These are phyloP conservation scores for Chlorodrepanis virens DNA, from an alignment of 2,113 vertebrate genomes.

Conservation along the genomic window DNA sequence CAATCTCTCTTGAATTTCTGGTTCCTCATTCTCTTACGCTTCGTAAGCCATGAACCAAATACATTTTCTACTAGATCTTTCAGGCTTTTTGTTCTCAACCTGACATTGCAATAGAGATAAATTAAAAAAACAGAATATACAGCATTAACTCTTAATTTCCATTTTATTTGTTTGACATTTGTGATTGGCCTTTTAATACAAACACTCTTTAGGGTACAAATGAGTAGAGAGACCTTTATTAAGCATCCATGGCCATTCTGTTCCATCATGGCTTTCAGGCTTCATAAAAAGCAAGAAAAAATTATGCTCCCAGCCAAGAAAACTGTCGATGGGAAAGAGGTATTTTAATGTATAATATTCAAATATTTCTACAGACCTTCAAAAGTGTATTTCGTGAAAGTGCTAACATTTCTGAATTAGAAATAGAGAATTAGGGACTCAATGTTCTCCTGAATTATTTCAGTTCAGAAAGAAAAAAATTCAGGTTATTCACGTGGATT, in stretches of 20 bases:
- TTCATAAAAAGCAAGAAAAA: not conserved
- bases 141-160: not conserved
- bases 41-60: not conserved
- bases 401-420: not conserved
- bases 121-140: not conserved
- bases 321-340: not conserved
- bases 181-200: not conserved
- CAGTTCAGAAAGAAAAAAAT: conserved; percentile 43
- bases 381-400: not conserved
- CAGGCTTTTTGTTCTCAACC: not conserved
- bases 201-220: not conserved
- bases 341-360: not conserved
- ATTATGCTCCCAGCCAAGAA: not conserved
- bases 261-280: not conserved
- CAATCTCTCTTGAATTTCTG: not conserved
- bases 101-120: not conserved
- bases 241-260: not conserved
- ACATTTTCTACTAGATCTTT: not conserved
- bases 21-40: not conserved
- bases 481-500: conserved; percentile 77
- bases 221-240: not conserved
- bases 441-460: conserved; percentile 80
- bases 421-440: conserved; percentile 38
- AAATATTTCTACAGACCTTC: not conserved
- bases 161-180: not conserved